Evolutionary conservation across 2,888 invertebrate species (phyloP), one percentile per base, ranked within the genome.

Genomic region (Frankliniella fusca): DNA sequence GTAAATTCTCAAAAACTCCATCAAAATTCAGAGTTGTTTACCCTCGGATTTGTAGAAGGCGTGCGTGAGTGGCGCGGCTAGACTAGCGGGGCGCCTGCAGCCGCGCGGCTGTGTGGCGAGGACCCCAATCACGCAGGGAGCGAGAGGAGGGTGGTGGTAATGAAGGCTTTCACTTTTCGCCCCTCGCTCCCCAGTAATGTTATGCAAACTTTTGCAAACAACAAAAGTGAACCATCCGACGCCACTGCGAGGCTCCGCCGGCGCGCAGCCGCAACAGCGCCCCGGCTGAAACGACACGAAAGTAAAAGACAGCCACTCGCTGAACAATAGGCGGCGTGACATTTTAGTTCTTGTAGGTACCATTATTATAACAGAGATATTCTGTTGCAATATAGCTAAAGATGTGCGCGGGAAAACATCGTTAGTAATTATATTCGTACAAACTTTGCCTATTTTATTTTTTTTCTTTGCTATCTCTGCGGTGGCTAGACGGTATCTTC

Each of bases 91-190:
- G 38, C 38, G 38, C 5, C 38, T 38, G 38, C 38, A n/a, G n/a
- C n/a, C n/a, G n/a, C 38, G 38, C 38, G 38, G 5, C 38, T 38
- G 2, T 38, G 38, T 38, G 38, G 38, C 38, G 38, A 38, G 38
- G 5, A 38, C 38, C 54, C 54, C 54, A 20, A 54, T 54, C 54
- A 54, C 12, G 38, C 38, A 38, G 38, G 38, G 38, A 38, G 38
- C 2, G 38, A 5, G 38, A 5, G 38, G 38, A 5, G 38, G 38
- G 38, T 2, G 54, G 0, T 15, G 54, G 70, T 27, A 76, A 76
- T 76, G 70, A 76, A 27, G 23, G 70, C 70, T 76, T 76, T 76
- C 70, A 76, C 70, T 76, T 76, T 76, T 27, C 10, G 61, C 61
- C 38, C 38, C 38, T 38, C 38, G 38, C 38, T 38, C 38, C 38